Conservation (phyloP, 2,113 vertebrate genomes). For the Apteryx mantelli region DNA sequence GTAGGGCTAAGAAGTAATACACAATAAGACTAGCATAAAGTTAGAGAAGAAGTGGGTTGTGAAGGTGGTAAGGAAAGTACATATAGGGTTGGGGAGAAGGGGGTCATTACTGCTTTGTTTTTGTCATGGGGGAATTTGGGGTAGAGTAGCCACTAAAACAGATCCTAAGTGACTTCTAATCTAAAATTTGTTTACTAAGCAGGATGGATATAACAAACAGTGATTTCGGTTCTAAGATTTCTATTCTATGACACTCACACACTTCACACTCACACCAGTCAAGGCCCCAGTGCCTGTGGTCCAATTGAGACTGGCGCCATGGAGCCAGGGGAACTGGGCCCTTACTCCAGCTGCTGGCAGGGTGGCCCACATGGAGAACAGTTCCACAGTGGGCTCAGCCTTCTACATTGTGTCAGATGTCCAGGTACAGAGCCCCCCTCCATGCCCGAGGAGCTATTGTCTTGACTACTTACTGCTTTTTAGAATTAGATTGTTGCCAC, state of each 20-base stretch:
- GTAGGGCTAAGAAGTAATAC: not conserved
- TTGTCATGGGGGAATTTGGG: not conserved
- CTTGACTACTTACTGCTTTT: not conserved
- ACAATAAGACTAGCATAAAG: not conserved
- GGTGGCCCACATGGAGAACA: rapidly evolving
- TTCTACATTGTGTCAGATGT: not conserved
- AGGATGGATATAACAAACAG: not conserved
- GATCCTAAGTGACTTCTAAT: not conserved
- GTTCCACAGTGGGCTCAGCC: not conserved
- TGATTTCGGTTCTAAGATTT: not conserved
- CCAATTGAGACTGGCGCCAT: not conserved
- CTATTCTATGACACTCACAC: not conserved
- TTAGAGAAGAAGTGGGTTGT: not conserved
- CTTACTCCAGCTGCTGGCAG: not conserved
- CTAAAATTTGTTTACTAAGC: not conserved
- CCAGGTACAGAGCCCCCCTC: not conserved
- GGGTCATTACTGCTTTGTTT: not conserved
- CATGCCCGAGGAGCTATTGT: not conserved
- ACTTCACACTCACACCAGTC: not conserved
- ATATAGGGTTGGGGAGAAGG: rapidly evolving
- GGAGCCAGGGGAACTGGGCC: not conserved
- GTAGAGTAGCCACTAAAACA: not conserved
- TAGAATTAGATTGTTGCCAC: not conserved
- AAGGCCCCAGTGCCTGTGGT: not conserved
- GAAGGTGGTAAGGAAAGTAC: not conserved